Evolutionary conservation across 2,797 vertebrate genomes (phyloP).

Genomic region (Sebastes hopkinsi): DNA sequence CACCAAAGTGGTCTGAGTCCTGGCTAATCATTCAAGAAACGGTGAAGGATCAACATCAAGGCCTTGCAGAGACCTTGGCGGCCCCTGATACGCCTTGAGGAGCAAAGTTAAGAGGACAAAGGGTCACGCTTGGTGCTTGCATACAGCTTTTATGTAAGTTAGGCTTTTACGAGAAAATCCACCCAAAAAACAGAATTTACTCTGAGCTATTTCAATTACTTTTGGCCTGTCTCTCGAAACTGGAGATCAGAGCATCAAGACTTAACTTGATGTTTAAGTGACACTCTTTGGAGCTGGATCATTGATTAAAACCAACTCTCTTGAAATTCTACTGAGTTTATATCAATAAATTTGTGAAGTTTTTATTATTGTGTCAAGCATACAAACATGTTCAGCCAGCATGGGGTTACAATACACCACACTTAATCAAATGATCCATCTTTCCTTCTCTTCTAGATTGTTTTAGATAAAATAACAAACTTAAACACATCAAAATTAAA

Average conservation of each 20-base stretch:
- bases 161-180: not conserved
- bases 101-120: slow-evolving; percentile 3
- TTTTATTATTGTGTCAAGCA: not conserved
- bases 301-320: not conserved
- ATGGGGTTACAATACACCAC: not conserved
- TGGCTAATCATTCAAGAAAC: slow-evolving; percentile 36
- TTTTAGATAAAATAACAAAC: too few species aligned
- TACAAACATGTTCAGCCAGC: not conserved
- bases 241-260: not conserved
- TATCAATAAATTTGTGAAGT: too few species aligned
- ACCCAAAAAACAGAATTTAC: not conserved
- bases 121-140: not conserved
- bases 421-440: too few species aligned
- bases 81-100: not conserved
- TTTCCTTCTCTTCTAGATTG: too few species aligned
- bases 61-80: not conserved
- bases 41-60: not conserved
- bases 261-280: not conserved
- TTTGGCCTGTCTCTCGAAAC: not conserved
- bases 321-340: too few species aligned
- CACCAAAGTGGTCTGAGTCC: not conserved
- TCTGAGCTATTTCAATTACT: not conserved
- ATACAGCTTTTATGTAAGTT: not conserved
- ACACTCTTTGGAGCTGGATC: not conserved
- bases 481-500: not conserved